Evolutionary conservation across 2,113 vertebrate genomes (phyloP).

Genomic region (Salvelinus alpinus): DNA sequence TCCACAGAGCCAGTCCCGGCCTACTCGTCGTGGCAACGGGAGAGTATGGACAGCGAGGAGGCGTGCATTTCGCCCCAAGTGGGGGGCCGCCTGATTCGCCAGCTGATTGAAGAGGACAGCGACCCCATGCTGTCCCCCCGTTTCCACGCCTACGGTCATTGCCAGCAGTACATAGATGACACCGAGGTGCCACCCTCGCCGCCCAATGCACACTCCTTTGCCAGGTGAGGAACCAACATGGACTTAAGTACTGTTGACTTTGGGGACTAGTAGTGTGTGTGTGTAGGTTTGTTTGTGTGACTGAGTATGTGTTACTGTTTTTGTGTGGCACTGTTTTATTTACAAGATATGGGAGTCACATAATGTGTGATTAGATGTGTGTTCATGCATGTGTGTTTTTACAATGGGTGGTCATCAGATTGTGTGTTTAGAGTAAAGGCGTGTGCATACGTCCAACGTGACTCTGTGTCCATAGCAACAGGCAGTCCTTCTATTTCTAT

Average conservation of each 20-base stretch:
- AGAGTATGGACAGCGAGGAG: slow-evolving; percentile 82
- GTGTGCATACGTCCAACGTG: background rate
- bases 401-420: too few relatives aligned
- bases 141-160: slow-evolving; percentile 90
- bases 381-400: too few relatives aligned
- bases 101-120: slow-evolving; percentile 88
- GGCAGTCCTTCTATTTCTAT: too few relatives aligned
- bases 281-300: background rate
- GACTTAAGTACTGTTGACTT: background rate
- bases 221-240: slow-evolving; percentile 77
- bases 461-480: fast-evolving
- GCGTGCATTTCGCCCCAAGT: slow-evolving; percentile 87
- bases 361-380: too few relatives aligned
- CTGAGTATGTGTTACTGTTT: background rate
- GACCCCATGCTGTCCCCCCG: slow-evolving; percentile 97
- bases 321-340: background rate
- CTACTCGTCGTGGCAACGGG: slow-evolving; percentile 84
- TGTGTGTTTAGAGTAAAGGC: background rate
- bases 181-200: slow-evolving; percentile 96
- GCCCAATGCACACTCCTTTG: slow-evolving; percentile 92
- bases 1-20: slow-evolving; percentile 84
- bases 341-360: background rate
- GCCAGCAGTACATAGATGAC: slow-evolving; percentile 93
- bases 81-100: slow-evolving; percentile 86
- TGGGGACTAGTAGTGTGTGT: too few relatives aligned